Conservation (phyloP, 1,140 invertebrate species). For the Chymomyza costata region DNA sequence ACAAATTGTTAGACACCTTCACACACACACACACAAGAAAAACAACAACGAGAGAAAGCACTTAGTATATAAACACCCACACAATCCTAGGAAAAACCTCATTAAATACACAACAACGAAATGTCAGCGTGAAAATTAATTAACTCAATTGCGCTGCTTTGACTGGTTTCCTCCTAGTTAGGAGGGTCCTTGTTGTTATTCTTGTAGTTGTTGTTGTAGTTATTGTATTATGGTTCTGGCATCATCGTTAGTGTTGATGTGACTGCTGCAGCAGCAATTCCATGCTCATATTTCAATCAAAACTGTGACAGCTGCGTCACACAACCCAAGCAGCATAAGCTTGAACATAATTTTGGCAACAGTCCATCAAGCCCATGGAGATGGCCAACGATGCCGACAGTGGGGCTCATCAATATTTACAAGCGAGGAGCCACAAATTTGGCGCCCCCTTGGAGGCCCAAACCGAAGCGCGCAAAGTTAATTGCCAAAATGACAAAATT, state of each 20-base stretch:
- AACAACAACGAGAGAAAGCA: too few relatives aligned
- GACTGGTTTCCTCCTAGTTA: slow-evolving; percentile 22
- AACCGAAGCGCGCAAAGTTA: slow-evolving; percentile 49
- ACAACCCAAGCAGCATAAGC: slow-evolving; percentile 50
- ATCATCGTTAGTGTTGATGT: too few relatives aligned
- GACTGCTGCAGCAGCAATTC: slow-evolving; percentile 25
- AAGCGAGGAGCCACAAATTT: slow-evolving; percentile 64
- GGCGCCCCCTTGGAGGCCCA: slow-evolving; percentile 38
- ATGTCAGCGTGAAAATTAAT: slow-evolving; percentile 72
- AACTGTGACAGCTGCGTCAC: slow-evolving; percentile 63
- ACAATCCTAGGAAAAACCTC: slow-evolving; percentile 21
- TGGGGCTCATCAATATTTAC: slow-evolving; percentile 66
- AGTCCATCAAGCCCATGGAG: slow-evolving; percentile 49
- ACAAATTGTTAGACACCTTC: neutral
- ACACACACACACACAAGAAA: slow-evolving; percentile 2
- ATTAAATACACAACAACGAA: slow-evolving; percentile 67
- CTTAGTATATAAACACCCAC: too few relatives aligned
- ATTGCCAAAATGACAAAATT: slow-evolving; percentile 72
- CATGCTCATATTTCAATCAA: slow-evolving; percentile 70
- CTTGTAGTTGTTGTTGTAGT: neutral
- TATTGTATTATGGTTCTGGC: slow-evolving; percentile 4
- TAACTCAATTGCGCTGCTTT: slow-evolving; percentile 55
- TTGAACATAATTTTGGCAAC: slow-evolving; percentile 69
- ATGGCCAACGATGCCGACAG: slow-evolving; percentile 5
- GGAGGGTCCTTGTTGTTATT: too few relatives aligned